phyloP scores from a whole-genome alignment of 2,113 vertebrate species.

The Pterocles gutturalis region DNA sequence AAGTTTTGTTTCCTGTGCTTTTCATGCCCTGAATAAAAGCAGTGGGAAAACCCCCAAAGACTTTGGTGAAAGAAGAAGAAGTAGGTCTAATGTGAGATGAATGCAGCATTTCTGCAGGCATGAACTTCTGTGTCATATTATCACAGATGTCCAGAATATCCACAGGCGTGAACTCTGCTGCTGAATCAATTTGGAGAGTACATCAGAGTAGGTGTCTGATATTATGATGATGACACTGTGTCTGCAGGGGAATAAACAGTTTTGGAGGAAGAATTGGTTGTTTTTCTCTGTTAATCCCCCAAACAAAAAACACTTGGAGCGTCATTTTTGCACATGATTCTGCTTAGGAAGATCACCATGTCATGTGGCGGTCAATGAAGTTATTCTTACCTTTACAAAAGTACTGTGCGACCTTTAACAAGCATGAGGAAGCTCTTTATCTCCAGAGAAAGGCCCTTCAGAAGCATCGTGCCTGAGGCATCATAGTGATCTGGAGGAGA shows the following conservation, averaged over 20 bases:
- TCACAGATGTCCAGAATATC: neutral
- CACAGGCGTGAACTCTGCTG: neutral
- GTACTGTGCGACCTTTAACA: neutral
- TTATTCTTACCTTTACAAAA: constrained; percentile 40
- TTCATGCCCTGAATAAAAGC: neutral
- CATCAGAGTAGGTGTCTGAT: neutral
- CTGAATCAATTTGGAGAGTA: accelerated
- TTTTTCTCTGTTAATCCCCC: neutral
- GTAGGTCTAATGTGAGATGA: neutral
- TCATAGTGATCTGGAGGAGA: neutral
- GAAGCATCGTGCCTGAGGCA: neutral
- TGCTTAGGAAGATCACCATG: neutral
- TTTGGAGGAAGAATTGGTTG: neutral
- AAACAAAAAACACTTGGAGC: neutral
- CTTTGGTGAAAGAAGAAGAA: neutral
- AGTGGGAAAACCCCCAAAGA: neutral
- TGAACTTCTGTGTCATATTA: neutral
- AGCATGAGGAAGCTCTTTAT: constrained; percentile 13
- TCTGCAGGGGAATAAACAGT: neutral
- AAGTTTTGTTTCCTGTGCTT: neutral
- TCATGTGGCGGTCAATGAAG: constrained; percentile 4
- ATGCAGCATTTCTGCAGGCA: neutral
- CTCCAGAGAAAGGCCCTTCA: neutral
- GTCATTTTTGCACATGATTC: neutral
- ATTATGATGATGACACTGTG: neutral